Percentiles rank a stretch among this genome's conserved stretches.
These are phyloP conservation scores for Diglossa brunneiventris DNA, from an alignment of 2,113 vertebrate genomes.

Conservation along the genomic window DNA sequence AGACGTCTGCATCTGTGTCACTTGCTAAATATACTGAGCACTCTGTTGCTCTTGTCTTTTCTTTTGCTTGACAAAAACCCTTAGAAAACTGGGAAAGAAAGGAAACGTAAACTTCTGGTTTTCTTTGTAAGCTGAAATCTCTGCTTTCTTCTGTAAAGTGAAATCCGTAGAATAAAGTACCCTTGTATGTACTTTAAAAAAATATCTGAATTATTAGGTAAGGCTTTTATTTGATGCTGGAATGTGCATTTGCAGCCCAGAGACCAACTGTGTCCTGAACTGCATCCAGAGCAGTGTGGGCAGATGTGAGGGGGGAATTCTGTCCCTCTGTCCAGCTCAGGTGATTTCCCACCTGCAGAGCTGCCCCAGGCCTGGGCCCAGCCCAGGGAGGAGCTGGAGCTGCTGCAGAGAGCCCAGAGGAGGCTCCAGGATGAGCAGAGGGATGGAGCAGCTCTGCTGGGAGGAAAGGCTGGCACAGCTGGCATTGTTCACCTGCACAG, in stretches of 20 bases:
- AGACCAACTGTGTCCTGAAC: neutral
- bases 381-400: neutral
- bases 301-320: accelerated
- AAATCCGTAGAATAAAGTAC: neutral
- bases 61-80: neutral
- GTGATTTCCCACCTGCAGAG: neutral
- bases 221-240: neutral
- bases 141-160: neutral
- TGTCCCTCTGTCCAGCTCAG: accelerated
- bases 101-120: neutral
- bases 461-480: neutral
- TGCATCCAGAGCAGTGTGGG: neutral
- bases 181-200: neutral
- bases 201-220: neutral
- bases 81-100: neutral
- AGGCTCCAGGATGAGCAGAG: neutral
- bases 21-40: slow-evolving; percentile 37
- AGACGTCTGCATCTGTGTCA: slow-evolving; percentile 21
- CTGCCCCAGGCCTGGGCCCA: neutral
- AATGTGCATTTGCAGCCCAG: neutral
- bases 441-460: neutral
- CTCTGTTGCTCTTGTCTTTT: neutral
- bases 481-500: neutral
- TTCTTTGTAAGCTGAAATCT: neutral
- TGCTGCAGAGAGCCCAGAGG: neutral